Evolutionary conservation across 2,113 vertebrate species (phyloP), one percentile per base, ranked within the genome.

Genomic region (Crocuta crocuta): DNA sequence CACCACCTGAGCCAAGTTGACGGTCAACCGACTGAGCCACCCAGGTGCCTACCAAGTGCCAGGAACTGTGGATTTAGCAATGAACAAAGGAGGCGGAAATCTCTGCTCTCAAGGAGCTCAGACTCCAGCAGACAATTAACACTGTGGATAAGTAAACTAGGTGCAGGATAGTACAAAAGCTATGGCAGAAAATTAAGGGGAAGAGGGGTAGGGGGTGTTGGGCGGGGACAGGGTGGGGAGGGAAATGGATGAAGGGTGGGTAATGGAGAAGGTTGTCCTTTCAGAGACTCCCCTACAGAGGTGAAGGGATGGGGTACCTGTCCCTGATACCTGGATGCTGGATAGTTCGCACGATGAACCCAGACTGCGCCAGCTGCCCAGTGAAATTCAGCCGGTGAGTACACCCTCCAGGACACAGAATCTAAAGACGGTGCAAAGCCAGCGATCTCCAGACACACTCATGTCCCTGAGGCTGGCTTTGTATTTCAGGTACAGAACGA

Each of bases 191-290:
- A 65, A 35, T 23, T 35, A 68, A 86, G 50, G 4, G 35, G 39
- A 10, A 16, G 66, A 39, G 3, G 50, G 39, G 24, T 2, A 26
- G 21, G 26, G 15, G 13, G 24, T 1, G 2, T 9, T 13, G 3
- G 19, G 21, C 58, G 1, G 58, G 8, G 58, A 21, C 50, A 9
- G 10, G 48, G 53, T 1, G 4, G 58, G 7, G n/a, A 35, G 58
- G 80, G 79, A 39, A 31, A 7, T 48, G 73, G 23, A 28, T 16
- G 26, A 16, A 65, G 10, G 10, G n/a, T 61, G 28, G 1, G 10
- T 58, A 39, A 33, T 5, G 0, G n/a, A 26, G 91, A 87, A 35
- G 26, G 10, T 4, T 21, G 17, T 4, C 43, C 21, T 85, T 83
- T 43, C 76, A 88, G 81, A 95, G 76, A 48, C 13, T 92, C 21